Evolutionary conservation across 1,140 invertebrate genomes (phyloP), one percentile per base, ranked within the genome.

Genomic region (Littorina saxatilis): DNA sequence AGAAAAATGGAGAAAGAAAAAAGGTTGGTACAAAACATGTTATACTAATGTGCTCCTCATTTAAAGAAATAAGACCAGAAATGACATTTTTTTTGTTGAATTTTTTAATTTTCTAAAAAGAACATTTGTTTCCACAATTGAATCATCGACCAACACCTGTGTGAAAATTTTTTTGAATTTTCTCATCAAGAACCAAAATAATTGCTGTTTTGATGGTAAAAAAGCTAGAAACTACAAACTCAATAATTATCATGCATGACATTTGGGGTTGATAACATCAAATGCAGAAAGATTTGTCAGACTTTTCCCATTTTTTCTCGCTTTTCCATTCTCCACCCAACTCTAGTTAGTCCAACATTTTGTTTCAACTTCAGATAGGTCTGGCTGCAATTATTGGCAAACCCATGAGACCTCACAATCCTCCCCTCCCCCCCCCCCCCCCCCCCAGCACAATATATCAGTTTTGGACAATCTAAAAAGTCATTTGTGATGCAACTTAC

Each of bases 401-500:
- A 15, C 27, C 17, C 68, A 72, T n/a, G 29, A 40, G n/a, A 40
- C 7, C 29, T 72, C 15, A 17, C 15, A 13, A 13, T 17, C 27
- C 11, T n/a, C 37, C 37, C 37, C 9, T 72, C n/a, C 32, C 11
- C 20, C 29, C 27, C 37, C 9, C 9, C 23, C 3, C 37, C 17
- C 37, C 4, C n/a, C 3, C 70, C 5, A 17, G 20, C 29, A 2
- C 37, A 7, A 37, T 29, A 70, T 32, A 37, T 17, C 20, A 17
- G 29, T 29, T 3, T 20, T 13, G 2, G 15, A 5, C 13, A 9
- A 52, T 17, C 13, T 20, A 52, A 17, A 29, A n/a, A 52, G 13
- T 20, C 43, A 29, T n/a, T 5, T 63, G 23, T 63, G 66, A 11
- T 37, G 29, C 40, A 75, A 84, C 85, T 83, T 82, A 88, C 87